Conservation (phyloP, 2,888 invertebrate genomes). For the Nyleta sp. region DNA sequence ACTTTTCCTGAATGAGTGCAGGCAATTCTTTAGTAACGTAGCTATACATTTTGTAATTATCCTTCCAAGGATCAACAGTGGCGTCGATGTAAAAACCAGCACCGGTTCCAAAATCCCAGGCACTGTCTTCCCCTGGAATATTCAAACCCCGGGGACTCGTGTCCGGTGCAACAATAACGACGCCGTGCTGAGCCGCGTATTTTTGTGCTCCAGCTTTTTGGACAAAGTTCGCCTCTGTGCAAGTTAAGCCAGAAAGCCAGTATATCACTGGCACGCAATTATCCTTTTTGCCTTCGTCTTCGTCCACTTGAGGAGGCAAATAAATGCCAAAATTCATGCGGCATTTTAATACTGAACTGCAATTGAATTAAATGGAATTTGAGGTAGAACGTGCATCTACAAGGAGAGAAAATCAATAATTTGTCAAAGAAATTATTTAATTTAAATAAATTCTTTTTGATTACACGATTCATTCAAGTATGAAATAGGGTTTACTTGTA, state of each 20-base stretch:
- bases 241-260: constrained; percentile 96
- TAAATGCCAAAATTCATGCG: constrained; percentile 97
- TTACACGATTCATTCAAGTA: too few species aligned
- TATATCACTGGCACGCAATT: constrained; percentile 91
- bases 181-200: constrained; percentile 92
- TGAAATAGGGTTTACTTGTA: too few species aligned
- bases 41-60: constrained; percentile 96
- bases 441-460: too few species aligned
- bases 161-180: constrained; percentile 96
- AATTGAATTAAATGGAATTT: constrained; percentile 18
- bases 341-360: constrained; percentile 86
- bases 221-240: constrained; percentile 97
- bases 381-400: too few species aligned
- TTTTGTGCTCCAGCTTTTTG: constrained; percentile 97
- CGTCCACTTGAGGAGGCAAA: constrained; percentile 90
- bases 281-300: constrained; percentile 83
- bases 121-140: constrained; percentile 95
- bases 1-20: constrained; percentile 88
- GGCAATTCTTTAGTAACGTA: constrained; percentile 96
- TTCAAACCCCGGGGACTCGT: constrained; percentile 97
- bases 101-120: constrained; percentile 97
- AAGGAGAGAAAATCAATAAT: too few species aligned
- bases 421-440: too few species aligned
- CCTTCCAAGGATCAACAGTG: constrained; percentile 94
- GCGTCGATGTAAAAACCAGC: constrained; percentile 99